Percentiles rank a stretch among this genome's conserved stretches.
phyloP scores from a whole-genome alignment of 1,140 invertebrate genomes.

The Macrosteles quadrilineatus region DNA sequence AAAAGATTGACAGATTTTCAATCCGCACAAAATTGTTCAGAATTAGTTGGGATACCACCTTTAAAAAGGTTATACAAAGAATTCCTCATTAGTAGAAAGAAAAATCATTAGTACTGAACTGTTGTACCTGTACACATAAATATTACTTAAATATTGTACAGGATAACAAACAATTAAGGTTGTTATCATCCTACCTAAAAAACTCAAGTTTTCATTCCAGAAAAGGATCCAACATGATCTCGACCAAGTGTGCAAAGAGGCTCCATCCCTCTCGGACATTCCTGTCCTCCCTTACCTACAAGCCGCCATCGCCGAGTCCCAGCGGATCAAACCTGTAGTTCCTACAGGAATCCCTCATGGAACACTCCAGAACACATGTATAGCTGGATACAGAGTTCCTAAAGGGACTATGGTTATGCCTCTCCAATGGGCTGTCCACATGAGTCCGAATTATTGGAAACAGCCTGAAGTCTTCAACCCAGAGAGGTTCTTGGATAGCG shows the following conservation, averaged over 20 bases:
- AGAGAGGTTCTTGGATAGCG: slow-evolving; percentile 67
- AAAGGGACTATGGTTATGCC: slow-evolving; percentile 69
- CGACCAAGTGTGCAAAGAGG: slow-evolving; percentile 45
- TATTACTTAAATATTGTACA: no score
- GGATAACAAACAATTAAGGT: no score
- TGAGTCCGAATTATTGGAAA: slow-evolving; percentile 68
- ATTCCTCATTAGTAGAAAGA: no score
- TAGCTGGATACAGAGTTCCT: slow-evolving; percentile 63
- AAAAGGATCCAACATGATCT: slow-evolving; percentile 59
- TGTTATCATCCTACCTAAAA: no score
- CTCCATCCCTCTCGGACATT: slow-evolving; percentile 54
- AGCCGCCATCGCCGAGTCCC: slow-evolving; percentile 71
- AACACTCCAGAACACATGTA: slow-evolving; percentile 60
- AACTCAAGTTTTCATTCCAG: no score
- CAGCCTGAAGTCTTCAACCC: slow-evolving; percentile 73
- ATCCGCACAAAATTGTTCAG: no score
- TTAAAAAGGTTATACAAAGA: no score
- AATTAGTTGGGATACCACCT: no score
- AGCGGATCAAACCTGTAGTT: slow-evolving; percentile 75
- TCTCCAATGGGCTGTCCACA: slow-evolving; percentile 82
- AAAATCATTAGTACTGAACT: no score
- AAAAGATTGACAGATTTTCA: no score
- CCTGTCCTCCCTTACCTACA: slow-evolving; percentile 56
- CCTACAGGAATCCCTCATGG: slow-evolving; percentile 84
- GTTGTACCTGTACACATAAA: no score